Percentiles rank a stretch among this genome's conserved stretches.
These are phyloP conservation scores for Trichogramma dendrolimi DNA, from an alignment of 2,888 invertebrate genomes.

Conservation along the genomic window DNA sequence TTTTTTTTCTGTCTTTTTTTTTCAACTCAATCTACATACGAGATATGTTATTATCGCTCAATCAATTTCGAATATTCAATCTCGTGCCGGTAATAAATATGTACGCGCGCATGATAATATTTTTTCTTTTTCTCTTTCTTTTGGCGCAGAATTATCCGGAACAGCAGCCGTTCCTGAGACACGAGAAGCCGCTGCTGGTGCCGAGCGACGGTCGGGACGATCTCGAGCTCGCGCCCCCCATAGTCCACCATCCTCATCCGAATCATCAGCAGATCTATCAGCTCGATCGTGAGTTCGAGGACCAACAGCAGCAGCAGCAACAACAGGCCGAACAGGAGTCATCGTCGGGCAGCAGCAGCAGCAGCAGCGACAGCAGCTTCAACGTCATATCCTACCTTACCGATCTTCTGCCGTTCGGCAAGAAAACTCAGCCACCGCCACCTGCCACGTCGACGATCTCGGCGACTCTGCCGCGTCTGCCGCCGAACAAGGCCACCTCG, in stretches of 20 bases:
- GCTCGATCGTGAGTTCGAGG: conserved; percentile 29
- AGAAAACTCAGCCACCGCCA: conserved; percentile 28
- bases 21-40: too few species aligned
- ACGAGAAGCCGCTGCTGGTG: conserved; percentile 52
- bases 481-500: conserved; percentile 52
- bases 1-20: too few species aligned
- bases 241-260: too few species aligned
- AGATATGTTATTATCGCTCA: too few species aligned
- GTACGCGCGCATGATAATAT: too few species aligned
- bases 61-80: too few species aligned
- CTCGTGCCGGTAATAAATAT: too few species aligned
- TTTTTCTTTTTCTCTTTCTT: too few species aligned
- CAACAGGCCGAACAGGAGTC: conserved; percentile 13
- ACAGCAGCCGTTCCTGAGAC: conserved; percentile 33
- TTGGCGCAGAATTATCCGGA: background rate
- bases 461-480: conserved; percentile 44
- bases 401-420: conserved; percentile 51
- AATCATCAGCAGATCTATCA: conserved; percentile 4
- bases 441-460: conserved; percentile 35
- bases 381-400: conserved; percentile 54
- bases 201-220: conserved; percentile 39
- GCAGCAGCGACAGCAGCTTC: conserved; percentile 41
- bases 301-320: conserved; percentile 1
- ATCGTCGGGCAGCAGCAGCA: conserved; percentile 9
- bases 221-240: conserved; percentile 29